These are phyloP conservation scores for Trochalopteron elliotii DNA, from an alignment of 2,113 vertebrate genomes.

Conservation along the genomic window DNA sequence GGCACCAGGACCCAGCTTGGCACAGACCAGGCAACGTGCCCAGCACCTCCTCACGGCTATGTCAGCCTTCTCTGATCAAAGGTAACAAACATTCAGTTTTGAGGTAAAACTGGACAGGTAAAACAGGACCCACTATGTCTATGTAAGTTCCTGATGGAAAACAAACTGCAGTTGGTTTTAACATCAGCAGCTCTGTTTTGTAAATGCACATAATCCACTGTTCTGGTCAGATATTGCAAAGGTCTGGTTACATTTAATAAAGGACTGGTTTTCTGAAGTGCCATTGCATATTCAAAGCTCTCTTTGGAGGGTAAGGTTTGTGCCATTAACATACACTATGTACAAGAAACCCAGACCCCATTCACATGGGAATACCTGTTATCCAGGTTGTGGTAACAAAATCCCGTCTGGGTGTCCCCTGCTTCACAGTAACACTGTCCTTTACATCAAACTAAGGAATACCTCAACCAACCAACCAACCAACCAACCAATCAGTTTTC, in stretches of 20 bases:
- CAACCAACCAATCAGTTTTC: neutral
- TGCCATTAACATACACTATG: neutral
- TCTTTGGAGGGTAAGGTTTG: neutral
- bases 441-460: neutral
- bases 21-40: fast-evolving
- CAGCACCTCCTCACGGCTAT: neutral
- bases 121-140: neutral
- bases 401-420: neutral
- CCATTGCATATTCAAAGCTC: neutral
- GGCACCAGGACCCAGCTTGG: neutral
- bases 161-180: neutral
- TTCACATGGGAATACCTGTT: neutral
- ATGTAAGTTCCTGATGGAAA: neutral
- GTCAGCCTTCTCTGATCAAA: neutral
- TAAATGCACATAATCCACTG: neutral
- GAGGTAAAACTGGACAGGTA: neutral
- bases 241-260: neutral
- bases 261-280: neutral
- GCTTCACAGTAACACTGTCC: neutral
- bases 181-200: neutral
- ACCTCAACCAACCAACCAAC: neutral
- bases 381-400: neutral
- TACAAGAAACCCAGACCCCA: neutral
- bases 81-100: neutral
- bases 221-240: neutral